Conservation (phyloP, 2,888 invertebrate species). For the Dolomedes plantarius region DNA sequence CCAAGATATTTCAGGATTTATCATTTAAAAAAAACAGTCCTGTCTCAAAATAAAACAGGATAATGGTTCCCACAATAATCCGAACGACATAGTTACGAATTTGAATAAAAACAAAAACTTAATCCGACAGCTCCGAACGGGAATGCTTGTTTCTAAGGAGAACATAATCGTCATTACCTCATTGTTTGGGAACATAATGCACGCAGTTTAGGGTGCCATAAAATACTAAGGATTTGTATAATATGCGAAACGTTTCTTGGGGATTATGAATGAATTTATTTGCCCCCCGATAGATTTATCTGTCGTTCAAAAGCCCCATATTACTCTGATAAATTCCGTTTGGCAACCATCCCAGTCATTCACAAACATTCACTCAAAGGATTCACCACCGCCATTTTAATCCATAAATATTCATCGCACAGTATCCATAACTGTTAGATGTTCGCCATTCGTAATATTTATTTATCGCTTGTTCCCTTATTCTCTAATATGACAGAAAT, state of each 20-base stretch:
- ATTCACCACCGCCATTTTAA: constrained; percentile 4
- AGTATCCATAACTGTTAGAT: constrained; percentile 6
- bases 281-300: not conserved
- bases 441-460: constrained; percentile 14
- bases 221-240: too few relatives aligned
- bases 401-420: constrained; percentile 16
- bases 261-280: not conserved
- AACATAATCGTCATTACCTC: too few relatives aligned
- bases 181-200: too few relatives aligned
- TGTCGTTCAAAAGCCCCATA: not conserved
- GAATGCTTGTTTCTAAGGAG: too few relatives aligned
- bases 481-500: constrained; percentile 9
- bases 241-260: not conserved
- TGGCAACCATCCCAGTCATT: not conserved
- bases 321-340: not conserved
- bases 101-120: too few relatives aligned
- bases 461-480: not conserved
- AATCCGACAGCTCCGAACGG: too few relatives aligned
- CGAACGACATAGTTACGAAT: too few relatives aligned
- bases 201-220: too few relatives aligned
- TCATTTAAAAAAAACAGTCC: too few relatives aligned
- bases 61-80: too few relatives aligned
- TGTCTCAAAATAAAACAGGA: too few relatives aligned
- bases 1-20: too few relatives aligned
- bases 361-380: not conserved